phyloP scores from a whole-genome alignment of 2,113 vertebrate genomes.

The Gobius niger region DNA sequence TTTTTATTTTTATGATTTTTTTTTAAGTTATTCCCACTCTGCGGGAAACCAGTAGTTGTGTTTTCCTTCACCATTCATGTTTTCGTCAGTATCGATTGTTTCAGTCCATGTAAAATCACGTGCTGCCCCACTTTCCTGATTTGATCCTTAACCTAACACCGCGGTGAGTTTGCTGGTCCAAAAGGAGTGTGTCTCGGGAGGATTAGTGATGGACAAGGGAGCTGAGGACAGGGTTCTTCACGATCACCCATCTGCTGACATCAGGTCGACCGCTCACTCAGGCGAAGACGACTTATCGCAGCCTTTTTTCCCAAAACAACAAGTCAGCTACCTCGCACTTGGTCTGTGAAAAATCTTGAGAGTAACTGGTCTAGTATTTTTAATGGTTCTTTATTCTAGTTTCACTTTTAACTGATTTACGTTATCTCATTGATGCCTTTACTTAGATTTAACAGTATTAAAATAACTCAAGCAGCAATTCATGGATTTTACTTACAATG shows the following conservation, averaged over 20 bases:
- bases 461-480: too few relatives aligned
- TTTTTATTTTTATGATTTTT: too few relatives aligned
- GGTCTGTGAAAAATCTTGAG: background rate
- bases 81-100: too few relatives aligned
- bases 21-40: too few relatives aligned
- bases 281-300: constrained; percentile 40
- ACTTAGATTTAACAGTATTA: background rate
- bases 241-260: constrained; percentile 61
- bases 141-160: background rate
- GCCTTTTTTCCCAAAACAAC: constrained; percentile 31
- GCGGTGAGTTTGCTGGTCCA: background rate
- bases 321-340: background rate
- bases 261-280: constrained; percentile 37
- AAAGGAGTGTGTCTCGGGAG: constrained; percentile 14
- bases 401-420: background rate
- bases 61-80: too few relatives aligned
- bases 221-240: constrained; percentile 56
- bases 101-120: background rate
- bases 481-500: too few relatives aligned
- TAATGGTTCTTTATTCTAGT: background rate
- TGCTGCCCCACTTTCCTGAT: background rate
- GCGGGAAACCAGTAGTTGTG: too few relatives aligned
- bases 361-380: background rate
- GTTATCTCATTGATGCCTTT: too few relatives aligned
- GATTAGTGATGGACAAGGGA: constrained; percentile 51